Evolutionary conservation across 1,140 invertebrate genomes (phyloP), one percentile per base, ranked within the genome.

Genomic region (Leptopilina boulardi): DNA sequence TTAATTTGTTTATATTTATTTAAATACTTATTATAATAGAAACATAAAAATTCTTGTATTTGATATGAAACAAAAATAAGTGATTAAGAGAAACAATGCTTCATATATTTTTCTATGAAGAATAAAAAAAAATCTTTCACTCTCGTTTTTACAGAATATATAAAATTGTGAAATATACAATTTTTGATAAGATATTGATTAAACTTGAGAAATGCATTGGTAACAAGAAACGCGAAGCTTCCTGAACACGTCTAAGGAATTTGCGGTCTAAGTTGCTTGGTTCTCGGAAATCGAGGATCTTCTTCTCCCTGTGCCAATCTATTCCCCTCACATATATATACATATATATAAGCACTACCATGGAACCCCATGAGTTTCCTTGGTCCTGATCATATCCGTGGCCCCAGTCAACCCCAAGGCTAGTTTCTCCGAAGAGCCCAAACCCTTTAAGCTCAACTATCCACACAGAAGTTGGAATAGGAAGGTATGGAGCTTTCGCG

Each of bases 401-500:
- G 82, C 82, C 78, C 82, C 82, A 77, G 84, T 82, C 81, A 26
- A 80, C 81, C 84, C 83, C 80, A 85, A 84, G 81, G 83, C 80
- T 84, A 84, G 84, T 83, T 85, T 78, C 82, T 84, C 82, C 82
- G 77, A 77, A 82, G 76, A 84, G 59, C 13, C 15, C 34, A 38
- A 23, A 66, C 84, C 85, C 85, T 83, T 84, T 84, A 85, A 85
- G 85, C 84, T 84, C 78, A 86, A 86, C 85, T 86, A 86, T 85
- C 85, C 80, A 78, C 80, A 78, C 80, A 82, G 75, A 85, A 86
- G 83, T 86, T 84, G 82, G 83, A 85, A 85, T 86, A 82, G 82
- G 83, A 82, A 80, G 79, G 83, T 83, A 84, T 75, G 79, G 79
- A 80, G 11, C 59, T 70, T 76, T 72, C 78, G 83, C 83, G 83